Base-by-base conservation (phyloP, 2,113 vertebrate genomes). In the Sylvilagus bachmani region DNA sequence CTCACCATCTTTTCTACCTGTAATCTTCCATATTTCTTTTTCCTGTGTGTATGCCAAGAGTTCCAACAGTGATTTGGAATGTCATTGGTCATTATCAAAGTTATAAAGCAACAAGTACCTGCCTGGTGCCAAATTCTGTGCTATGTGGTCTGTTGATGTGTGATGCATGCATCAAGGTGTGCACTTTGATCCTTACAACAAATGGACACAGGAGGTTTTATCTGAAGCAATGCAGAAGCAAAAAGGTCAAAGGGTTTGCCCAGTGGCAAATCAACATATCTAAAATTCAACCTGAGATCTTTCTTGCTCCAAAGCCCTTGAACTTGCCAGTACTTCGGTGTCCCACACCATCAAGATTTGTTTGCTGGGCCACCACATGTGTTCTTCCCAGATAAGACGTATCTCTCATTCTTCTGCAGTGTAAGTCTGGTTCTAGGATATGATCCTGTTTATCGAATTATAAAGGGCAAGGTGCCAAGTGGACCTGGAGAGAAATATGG, bases 381-480 rank as follows among this genome's bases (percentile, higher is more conserved):
- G 10, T 24, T 71, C 22, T 7, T 9, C n/a, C 4, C 14, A 11
- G 4, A 33, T 53, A 89, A 51, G 36, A 44, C 21, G 0, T 2
- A 74, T 51, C 69, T 89, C 31, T 55, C 49, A 19, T 62, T 78
- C 92, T 79, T 95, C 90, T 64, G 66, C 51, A 87, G 33, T 27
- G 11, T 69, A 22, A 64, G 21, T 22, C 88, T 91, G n/a, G 5
- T 69, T 83, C 90, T 86, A 21, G 58, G 55, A 82, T 36, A 51
- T 75, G 80, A 70, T 90, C 29, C 71, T 84, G 31, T 87, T 70
- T 70, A 44, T 95, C 61, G 83, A 31, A 89, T 91, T 93, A 82
- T 51, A 96, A 96, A 95, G 79, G 36, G 58, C 64, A 79, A 89
- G 66, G 29, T 74, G 83, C 70, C 27, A 80, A 93, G 89, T 49